Base-by-base conservation (phyloP, 1,140 invertebrate species). In the Aphelenchoides fujianensis region DNA sequence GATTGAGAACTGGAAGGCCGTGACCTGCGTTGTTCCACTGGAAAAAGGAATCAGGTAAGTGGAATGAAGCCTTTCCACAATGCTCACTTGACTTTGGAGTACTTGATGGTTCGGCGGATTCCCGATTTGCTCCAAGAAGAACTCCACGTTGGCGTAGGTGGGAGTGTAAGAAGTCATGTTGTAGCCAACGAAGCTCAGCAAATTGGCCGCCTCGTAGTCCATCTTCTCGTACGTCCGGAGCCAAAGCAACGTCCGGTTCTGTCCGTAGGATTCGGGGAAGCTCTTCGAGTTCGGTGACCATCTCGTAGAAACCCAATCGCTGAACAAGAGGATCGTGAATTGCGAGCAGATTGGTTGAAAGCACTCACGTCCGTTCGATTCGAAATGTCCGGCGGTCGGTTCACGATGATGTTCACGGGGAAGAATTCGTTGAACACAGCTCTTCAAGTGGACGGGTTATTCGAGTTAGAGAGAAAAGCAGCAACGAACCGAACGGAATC, bases 351-450 rank as follows among this genome's bases (percentile, higher is more conserved):
- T 2, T 19, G 36, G 16, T 16, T 16, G 12, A 30, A 30, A 69
- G 23, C 30, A 77, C 27, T 71, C 68, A 83, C 79, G 19, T 82
- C 68, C 2, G 12, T 31, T 0, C n/a, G 3, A 69, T 82, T 66
- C 3, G 28, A 72, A 12, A 84, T 82, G 37, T 84, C 64, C 59
- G 82, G 82, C 1, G 82, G 82, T 9, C 53, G 41, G 37, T 83
- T 81, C 0, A 83, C 82, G n/a, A 79, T 59, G 2, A 82, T 72
- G 62, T 79, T 79, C 31, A 84, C 62, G 2, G 82, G 82, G 66
- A 83, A 84, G 69, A 77, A 83, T 37, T 76, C 74, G 67, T 83
- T 73, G 74, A 84, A 83, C 31, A 83, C 78, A 5, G 79, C 70
- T 30, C 79, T 72, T 53, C 32, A 72, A 7, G 41, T 74, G 16